phyloP scores from a whole-genome alignment of 2,888 invertebrate genomes.

The Himalopsyche japonica region DNA sequence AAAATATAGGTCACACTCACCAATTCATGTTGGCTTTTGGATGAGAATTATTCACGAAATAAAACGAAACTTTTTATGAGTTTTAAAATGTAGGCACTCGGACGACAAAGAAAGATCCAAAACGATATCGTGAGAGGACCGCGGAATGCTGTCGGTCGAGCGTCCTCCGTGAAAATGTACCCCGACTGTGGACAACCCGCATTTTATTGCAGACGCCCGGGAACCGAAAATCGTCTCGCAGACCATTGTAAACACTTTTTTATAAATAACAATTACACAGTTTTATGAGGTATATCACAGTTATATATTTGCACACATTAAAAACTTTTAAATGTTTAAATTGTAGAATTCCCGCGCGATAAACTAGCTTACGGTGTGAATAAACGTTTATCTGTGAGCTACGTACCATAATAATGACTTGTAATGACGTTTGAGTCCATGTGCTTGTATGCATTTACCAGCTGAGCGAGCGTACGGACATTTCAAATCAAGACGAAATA shows the following conservation, averaged over 20 bases:
- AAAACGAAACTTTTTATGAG: neutral
- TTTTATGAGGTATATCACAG: slow-evolving; percentile 8
- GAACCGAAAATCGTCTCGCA: neutral
- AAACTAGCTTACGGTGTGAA: slow-evolving; percentile 16
- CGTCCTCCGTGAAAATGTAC: slow-evolving; percentile 27
- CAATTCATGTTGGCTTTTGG: neutral
- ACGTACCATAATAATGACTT: slow-evolving; percentile 60
- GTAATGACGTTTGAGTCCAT: neutral
- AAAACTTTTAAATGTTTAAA: slow-evolving; percentile 12
- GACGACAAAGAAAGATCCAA: neutral
- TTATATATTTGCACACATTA: neutral
- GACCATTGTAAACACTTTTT: slow-evolving; percentile 13
- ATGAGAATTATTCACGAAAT: neutral
- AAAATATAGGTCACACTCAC: slow-evolving; percentile 10
- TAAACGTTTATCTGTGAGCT: slow-evolving; percentile 53
- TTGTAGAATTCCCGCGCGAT: slow-evolving; percentile 1
- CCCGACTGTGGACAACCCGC: slow-evolving; percentile 6
- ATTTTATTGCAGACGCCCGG: slow-evolving; percentile 24
- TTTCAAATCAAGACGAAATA: neutral
- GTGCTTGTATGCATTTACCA: neutral
- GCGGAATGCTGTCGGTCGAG: slow-evolving; percentile 23
- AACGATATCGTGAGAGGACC: neutral
- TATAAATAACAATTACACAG: neutral
- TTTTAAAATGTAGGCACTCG: neutral
- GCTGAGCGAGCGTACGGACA: neutral